Conservation (phyloP, 2,113 vertebrate species). For the Sinocyclocheilus maitianheensis region DNA sequence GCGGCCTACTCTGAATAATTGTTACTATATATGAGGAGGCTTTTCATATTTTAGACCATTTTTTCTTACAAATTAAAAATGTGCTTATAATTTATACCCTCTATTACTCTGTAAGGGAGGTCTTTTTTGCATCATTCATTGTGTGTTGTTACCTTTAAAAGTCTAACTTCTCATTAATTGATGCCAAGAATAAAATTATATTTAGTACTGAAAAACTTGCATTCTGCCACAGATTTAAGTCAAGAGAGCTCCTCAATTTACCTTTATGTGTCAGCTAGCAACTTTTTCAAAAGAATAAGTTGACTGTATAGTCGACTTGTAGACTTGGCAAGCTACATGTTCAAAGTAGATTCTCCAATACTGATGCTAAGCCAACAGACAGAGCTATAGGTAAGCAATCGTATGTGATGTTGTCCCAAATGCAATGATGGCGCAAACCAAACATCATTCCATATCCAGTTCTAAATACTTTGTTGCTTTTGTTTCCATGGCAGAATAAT, state of each 20-base stretch:
- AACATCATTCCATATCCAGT: not conserved
- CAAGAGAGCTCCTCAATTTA: not conserved
- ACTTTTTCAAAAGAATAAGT: not conserved
- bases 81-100: not conserved
- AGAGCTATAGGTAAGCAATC: not conserved
- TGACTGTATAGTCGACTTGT: not conserved
- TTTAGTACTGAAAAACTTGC: not conserved
- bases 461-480: not conserved
- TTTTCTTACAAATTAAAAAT: not conserved
- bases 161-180: not conserved
- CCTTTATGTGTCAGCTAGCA: not conserved
- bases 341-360: not conserved
- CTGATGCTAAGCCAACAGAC: not conserved
- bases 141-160: not conserved
- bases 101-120: not conserved
- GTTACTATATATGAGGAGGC: not conserved
- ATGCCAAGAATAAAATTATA: not conserved
- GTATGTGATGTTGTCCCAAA: not conserved
- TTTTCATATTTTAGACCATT: not conserved
- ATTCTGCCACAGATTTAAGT: not conserved
- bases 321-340: not conserved
- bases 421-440: not conserved
- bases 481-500: constrained; percentile 2
- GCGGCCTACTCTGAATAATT: not conserved
- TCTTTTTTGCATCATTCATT: not conserved